Base-by-base conservation (phyloP, 2,113 vertebrate genomes). In the Galbula dea region DNA sequence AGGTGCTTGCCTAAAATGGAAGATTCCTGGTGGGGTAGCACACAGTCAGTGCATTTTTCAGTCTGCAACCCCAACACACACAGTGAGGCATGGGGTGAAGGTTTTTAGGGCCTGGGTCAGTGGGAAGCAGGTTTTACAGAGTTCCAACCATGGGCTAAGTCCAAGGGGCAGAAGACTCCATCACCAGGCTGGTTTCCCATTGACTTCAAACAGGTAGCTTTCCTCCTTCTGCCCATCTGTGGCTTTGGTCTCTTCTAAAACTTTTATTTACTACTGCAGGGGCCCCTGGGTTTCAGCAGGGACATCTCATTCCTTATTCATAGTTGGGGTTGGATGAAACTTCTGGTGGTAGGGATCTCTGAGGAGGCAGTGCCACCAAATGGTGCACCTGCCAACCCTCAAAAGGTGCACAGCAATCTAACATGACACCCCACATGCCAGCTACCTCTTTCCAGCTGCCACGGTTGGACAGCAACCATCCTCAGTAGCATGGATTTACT, bases 341-440 rank as follows among this genome's bases (percentile, higher is more conserved):
- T 58, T 82, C 39, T 37, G 37, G 45, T 12, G 62, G 29, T 78
- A 34, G 15, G 62, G 12, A 63, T 49, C 19, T 30, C 57, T 61
- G n/a, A 49, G 68, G 68, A 80, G 59, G 77, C 80, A 83, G 55
- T 68, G 80, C 80, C 91, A 88, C 39, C 45, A 48, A 68, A 79
- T 0, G 3, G 76, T 49, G 26, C 62, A 55, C 11, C 7, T 76
- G 71, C 79, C 85, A 67, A 72, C 48, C 10, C 7, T 76, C 79
- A 88, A 67, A 72, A 52, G 43, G 45, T 41, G 37, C 46, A 51
- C 36, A 61, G 36, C 10, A 55, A 3, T 46, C 30, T 66, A 79
- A 67, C 0, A 0, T 57, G 72, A 23, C 62, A 51, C 11, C 23
- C 46, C 43, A 7, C 0, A 2, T 43, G 82, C 10, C 72, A 69